Evolutionary conservation across 2,113 vertebrate species (phyloP).

Genomic region (Panthera tigris): DNA sequence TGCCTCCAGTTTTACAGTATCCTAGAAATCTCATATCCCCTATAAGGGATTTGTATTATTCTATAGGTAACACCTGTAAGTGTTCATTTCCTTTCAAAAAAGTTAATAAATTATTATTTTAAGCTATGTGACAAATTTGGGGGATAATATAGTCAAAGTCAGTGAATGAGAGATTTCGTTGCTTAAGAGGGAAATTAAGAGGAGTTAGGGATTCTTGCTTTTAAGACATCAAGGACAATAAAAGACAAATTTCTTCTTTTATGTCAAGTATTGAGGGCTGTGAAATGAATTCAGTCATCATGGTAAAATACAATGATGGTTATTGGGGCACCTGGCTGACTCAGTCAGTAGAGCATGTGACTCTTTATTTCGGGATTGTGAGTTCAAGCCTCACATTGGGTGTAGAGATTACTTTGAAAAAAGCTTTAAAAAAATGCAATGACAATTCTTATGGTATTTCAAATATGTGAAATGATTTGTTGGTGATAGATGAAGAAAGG

Average conservation of each 20-base stretch:
- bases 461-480: neutral
- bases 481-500: neutral
- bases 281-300: neutral
- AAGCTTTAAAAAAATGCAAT: neutral
- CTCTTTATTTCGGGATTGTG: neutral
- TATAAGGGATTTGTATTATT: neutral
- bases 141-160: neutral
- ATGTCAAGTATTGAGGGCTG: neutral
- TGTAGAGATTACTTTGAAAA: neutral
- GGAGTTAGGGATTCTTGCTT: neutral
- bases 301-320: neutral
- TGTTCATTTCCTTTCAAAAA: neutral
- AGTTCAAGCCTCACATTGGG: neutral
- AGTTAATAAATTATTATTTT: neutral
- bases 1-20: neutral
- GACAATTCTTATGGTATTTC: neutral
- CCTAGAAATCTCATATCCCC: neutral
- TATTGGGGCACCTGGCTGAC: neutral
- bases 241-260: neutral
- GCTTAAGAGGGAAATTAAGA: neutral
- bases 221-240: neutral
- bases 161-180: neutral
- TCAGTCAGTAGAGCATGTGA: neutral
- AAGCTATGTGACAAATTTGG: neutral
- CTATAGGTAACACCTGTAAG: neutral